A percentile compares a stretch with the other conserved stretches of the same genome.
Evolutionary conservation across 1,140 invertebrate genomes (phyloP).

Genomic region (Drosophila parabipectinata): DNA sequence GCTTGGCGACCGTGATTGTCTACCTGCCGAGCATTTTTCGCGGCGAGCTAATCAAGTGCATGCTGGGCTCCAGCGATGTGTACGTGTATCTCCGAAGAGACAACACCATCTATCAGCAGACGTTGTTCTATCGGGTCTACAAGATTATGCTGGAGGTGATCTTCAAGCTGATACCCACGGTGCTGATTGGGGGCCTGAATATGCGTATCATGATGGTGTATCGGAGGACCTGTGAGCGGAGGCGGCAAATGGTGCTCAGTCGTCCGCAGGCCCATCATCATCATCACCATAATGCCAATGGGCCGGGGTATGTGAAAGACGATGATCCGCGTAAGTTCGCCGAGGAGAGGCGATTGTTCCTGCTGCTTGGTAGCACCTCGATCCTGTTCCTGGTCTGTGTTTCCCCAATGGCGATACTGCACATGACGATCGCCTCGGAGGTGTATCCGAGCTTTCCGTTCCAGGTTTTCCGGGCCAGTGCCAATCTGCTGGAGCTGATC

Average conservation of each 20-base stretch:
- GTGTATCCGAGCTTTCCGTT: conserved; percentile 87
- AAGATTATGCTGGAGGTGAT: conserved; percentile 87
- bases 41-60: conserved; percentile 86
- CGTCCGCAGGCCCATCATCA: conserved; percentile 63
- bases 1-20: conserved; percentile 87
- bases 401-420: conserved; percentile 90
- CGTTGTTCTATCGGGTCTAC: conserved; percentile 86
- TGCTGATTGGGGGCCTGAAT: conserved; percentile 88
- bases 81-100: conserved; percentile 86
- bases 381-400: conserved; percentile 90
- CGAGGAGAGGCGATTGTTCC: conserved; percentile 89
- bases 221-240: conserved; percentile 87
- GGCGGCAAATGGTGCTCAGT: conserved; percentile 87
- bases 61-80: conserved; percentile 83
- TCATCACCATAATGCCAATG: background rate
- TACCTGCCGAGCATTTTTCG: conserved; percentile 88
- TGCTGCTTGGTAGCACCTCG: conserved; percentile 89
- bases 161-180: conserved; percentile 88
- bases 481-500: conserved; percentile 89
- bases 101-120: conserved; percentile 85
- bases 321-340: conserved; percentile 88
- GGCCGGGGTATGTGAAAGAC: conserved; percentile 73
- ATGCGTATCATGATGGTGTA: conserved; percentile 89
- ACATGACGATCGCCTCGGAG: conserved; percentile 88
- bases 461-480: conserved; percentile 89